phyloP scores from a whole-genome alignment of 2,113 vertebrate species.

The Alouatta palliata region DNA sequence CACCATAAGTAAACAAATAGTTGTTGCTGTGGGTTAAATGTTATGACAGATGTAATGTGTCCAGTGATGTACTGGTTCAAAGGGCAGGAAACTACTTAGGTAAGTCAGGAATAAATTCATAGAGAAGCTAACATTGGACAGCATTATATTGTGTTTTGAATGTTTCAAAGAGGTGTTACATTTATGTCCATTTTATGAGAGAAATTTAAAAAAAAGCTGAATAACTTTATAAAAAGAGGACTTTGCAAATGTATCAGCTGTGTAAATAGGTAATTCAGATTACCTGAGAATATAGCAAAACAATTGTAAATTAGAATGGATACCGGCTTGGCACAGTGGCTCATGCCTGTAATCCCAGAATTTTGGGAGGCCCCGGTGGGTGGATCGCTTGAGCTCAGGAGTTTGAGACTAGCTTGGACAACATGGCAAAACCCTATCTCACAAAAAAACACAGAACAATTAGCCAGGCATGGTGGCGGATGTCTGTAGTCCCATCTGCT shows the following conservation, averaged over 20 bases:
- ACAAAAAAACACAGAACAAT: too few relatives aligned
- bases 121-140: not conserved
- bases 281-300: not conserved
- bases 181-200: slow-evolving; percentile 1
- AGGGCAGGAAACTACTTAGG: not conserved
- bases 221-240: not conserved
- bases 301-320: not conserved
- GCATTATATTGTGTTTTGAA: not conserved
- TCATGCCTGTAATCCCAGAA: too few relatives aligned
- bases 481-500: too few relatives aligned
- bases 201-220: not conserved
- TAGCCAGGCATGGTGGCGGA: too few relatives aligned
- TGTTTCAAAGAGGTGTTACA: not conserved
- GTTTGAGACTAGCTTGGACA: too few relatives aligned
- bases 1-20: not conserved
- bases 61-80: not conserved
- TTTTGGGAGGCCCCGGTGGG: too few relatives aligned
- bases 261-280: slow-evolving; percentile 7
- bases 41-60: not conserved
- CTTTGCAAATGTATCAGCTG: not conserved
- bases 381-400: too few relatives aligned
- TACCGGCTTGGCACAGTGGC: not conserved
- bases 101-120: not conserved
- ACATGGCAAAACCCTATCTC: too few relatives aligned
- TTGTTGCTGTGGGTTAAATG: not conserved